phyloP scores from a whole-genome alignment of 2,113 vertebrate genomes.

The Hydrolagus affinis region DNA sequence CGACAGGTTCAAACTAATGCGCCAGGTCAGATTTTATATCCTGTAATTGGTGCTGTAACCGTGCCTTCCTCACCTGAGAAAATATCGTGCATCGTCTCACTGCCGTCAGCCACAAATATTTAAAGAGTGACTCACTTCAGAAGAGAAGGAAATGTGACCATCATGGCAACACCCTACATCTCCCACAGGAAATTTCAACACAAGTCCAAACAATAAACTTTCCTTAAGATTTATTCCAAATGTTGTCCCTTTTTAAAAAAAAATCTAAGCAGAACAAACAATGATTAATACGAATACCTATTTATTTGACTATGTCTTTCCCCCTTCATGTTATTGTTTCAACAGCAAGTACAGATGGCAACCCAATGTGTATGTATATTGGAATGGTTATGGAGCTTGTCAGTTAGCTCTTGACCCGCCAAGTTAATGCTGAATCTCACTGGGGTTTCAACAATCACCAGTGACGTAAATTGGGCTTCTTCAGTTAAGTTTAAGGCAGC shows the following conservation, averaged over 20 bases:
- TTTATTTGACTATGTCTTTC: too few relatives aligned
- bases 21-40: too few relatives aligned
- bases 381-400: too few relatives aligned
- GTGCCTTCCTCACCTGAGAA: not conserved
- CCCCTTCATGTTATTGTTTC: too few relatives aligned
- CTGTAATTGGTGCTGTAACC: not conserved
- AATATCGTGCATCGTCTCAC: not conserved
- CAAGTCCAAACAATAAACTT: not conserved
- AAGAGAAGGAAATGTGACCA: not conserved
- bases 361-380: too few relatives aligned
- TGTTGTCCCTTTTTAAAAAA: not conserved
- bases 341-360: too few relatives aligned
- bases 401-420: too few relatives aligned
- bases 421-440: too few relatives aligned
- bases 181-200: not conserved
- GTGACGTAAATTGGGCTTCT: too few relatives aligned
- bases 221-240: not conserved
- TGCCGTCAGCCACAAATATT: not conserved
- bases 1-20: constrained; percentile 16
- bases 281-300: too few relatives aligned
- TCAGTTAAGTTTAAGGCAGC: too few relatives aligned
- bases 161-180: constrained; percentile 3
- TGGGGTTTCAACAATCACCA: too few relatives aligned
- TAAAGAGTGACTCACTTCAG: constrained; percentile 4
- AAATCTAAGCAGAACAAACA: not conserved